Evolutionary conservation across 2,113 vertebrate species (phyloP).

Genomic region (Tinamus guttatus): DNA sequence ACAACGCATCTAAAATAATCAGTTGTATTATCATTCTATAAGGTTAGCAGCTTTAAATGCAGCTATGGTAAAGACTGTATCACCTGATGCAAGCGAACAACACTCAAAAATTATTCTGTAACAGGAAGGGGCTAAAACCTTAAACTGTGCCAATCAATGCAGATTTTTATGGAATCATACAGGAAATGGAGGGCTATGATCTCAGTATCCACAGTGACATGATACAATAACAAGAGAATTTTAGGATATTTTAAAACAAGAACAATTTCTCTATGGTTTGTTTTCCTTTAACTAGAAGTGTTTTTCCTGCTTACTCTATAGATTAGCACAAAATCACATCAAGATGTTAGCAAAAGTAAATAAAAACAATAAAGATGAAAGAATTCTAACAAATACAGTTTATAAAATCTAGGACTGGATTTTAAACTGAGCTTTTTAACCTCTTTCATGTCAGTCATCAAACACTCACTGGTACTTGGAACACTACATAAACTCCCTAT

Average conservation of each 20-base stretch:
- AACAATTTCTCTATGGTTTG: not conserved
- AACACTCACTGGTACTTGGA: not conserved
- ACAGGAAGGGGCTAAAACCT: not conserved
- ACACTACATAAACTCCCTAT: not conserved
- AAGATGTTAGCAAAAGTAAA: not conserved
- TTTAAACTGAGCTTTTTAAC: not conserved
- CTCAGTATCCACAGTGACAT: not conserved
- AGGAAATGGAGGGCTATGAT: not conserved
- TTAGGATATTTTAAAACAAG: not conserved
- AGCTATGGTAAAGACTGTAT: not conserved
- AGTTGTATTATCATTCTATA: not conserved
- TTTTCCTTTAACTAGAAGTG: not conserved
- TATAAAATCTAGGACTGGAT: not conserved
- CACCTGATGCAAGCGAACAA: not conserved
- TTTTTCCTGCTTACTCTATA: not conserved
- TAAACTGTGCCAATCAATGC: not conserved
- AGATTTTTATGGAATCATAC: not conserved
- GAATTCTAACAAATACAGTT: not conserved
- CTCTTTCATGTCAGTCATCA: not conserved
- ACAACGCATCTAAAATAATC: not conserved
- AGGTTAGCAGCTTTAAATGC: not conserved
- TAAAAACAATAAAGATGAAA: not conserved
- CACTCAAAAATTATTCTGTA: not conserved
- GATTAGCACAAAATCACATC: not conserved
- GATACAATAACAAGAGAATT: not conserved